These are phyloP conservation scores for Xylophagus ater DNA, from an alignment of 2,888 invertebrate genomes.

Conservation along the genomic window DNA sequence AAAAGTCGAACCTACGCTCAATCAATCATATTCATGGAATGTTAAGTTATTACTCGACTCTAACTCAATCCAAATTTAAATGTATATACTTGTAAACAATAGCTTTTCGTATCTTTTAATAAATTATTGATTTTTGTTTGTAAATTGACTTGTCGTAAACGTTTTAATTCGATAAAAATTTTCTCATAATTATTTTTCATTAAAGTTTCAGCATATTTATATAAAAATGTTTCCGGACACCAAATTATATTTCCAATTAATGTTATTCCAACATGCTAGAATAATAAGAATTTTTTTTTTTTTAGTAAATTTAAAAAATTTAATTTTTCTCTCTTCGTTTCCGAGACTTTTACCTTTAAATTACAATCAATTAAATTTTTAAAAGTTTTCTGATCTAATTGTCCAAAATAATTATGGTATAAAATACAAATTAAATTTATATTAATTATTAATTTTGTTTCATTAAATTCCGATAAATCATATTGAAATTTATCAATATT, in stretches of 20 bases:
- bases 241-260: conserved; percentile 71
- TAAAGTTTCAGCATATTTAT: conserved; percentile 48
- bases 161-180: conserved; percentile 31
- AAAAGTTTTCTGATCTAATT: conserved; percentile 63
- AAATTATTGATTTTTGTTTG: conserved; percentile 47
- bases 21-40: too few species aligned
- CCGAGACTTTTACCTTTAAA: conserved; percentile 53
- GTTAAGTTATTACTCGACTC: too few species aligned
- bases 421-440: conserved; percentile 58
- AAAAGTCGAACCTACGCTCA: too few species aligned
- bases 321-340: too few species aligned
- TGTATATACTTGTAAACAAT: conserved; percentile 22
- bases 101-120: conserved; percentile 47
- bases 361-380: conserved; percentile 64
- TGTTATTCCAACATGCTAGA: conserved; percentile 63
- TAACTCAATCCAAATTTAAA: too few species aligned
- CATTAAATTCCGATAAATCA: conserved; percentile 52
- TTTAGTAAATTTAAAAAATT: background rate
- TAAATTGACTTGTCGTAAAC: conserved; percentile 47
- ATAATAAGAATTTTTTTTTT: conserved; percentile 15
- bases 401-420: conserved; percentile 60
- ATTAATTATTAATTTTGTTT: conserved; percentile 51
- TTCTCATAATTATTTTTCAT: conserved; percentile 42
- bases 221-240: conserved; percentile 75
- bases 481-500: conserved; percentile 41